Base-by-base conservation (phyloP, 2,797 vertebrate genomes). In the Remorina albescens region DNA sequence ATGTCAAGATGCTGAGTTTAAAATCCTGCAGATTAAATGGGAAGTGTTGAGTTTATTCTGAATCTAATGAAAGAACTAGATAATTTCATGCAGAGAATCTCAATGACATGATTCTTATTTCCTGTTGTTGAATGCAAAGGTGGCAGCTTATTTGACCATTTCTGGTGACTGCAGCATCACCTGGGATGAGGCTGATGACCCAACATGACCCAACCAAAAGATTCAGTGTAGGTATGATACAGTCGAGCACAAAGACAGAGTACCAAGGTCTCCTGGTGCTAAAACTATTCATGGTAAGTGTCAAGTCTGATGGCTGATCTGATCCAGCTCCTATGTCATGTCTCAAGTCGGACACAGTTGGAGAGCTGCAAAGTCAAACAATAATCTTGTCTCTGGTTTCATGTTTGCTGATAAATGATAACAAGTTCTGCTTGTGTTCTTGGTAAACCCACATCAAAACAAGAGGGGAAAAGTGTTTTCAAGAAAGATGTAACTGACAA, bases 1-100 rank as follows among this genome's bases (percentile, higher is more conserved):
- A 95, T 94, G 94, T 95, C 94, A 95, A 94, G 94, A 94, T 92
- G 92, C 82, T 82, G 91, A 90, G 87, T 90, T 88, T 87, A 93
- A 93, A 93, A 91, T 94, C 91, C 86, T 82, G 88, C 87, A 92
- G 92, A 94, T 94, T 93, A 93, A 93, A 91, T 81, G 83, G 91
- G 90, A 92, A 90, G 85, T 77, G 88, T 93, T 80, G 81, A 87
- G 90, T 92, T 92, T 92, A 90, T 90, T 90, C 83, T 89, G 81
- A 67, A 21, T 83, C 87, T 92, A 93, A 94, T 94, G 86, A 91
- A 88, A 92, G 89, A 92, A 89, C 88, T 86, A 71, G 82, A 79
- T 91, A 90, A 93, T 94, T 94, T 92, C 90, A 90, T 88, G 81
- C 82, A 67, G 72, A 80, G 78, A 81, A 89, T 88, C 79, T 88